Percentiles rank a stretch among this genome's conserved stretches.
phyloP scores from a whole-genome alignment of 2,888 invertebrate species.

The Acronicta leporina region DNA sequence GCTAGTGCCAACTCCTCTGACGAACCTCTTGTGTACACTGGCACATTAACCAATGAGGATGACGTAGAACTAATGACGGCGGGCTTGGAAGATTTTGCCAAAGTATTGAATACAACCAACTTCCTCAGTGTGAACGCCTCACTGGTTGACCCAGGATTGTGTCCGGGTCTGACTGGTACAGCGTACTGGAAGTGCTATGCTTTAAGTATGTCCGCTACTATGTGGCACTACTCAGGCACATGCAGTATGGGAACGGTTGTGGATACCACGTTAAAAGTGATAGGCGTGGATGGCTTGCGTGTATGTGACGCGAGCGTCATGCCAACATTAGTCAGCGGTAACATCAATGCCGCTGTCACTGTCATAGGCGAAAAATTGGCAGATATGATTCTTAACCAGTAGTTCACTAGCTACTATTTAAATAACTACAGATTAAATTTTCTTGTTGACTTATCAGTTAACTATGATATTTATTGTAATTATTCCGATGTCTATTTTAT shows the following conservation, averaged over 20 bases:
- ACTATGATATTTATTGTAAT: not conserved
- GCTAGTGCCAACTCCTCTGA: slow-evolving; percentile 32
- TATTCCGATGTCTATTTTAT: not conserved
- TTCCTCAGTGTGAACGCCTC: slow-evolving; percentile 51
- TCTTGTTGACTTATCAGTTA: too few relatives aligned
- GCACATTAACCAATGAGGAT: slow-evolving; percentile 17
- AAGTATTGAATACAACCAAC: slow-evolving; percentile 54
- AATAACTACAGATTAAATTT: too few relatives aligned
- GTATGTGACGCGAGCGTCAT: slow-evolving; percentile 51
- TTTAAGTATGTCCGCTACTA: slow-evolving; percentile 38
- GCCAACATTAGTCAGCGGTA: slow-evolving; percentile 37
- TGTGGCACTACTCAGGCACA: slow-evolving; percentile 56
- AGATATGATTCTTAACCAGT: slow-evolving; percentile 24
- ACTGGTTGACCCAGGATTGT: slow-evolving; percentile 44
- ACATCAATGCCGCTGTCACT: slow-evolving; percentile 38
- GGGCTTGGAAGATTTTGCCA: slow-evolving; percentile 56
- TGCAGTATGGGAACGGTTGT: slow-evolving; percentile 52
- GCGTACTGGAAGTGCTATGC: slow-evolving; percentile 53
- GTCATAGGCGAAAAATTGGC: slow-evolving; percentile 48
- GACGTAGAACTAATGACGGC: slow-evolving; percentile 57
- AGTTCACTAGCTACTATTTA: too few relatives aligned
- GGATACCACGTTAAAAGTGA: slow-evolving; percentile 37
- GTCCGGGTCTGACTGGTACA: not conserved
- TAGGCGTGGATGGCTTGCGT: slow-evolving; percentile 13
- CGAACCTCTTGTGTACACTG: slow-evolving; percentile 38